Conservation (phyloP, 2,113 vertebrate genomes). For the Hystrix brachyura region DNA sequence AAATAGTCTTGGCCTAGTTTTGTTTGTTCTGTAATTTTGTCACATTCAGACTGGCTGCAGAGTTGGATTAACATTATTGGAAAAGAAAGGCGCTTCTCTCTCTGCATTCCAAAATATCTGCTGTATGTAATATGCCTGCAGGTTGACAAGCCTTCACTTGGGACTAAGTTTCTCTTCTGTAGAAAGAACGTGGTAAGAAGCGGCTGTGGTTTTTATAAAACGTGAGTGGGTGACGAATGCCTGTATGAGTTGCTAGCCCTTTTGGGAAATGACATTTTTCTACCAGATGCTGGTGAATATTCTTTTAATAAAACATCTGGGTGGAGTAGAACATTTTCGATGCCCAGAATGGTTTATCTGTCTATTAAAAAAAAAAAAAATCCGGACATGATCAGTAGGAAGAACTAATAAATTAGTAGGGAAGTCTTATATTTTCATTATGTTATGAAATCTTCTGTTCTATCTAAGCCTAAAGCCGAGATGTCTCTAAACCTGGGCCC, state of each 20-base stretch:
- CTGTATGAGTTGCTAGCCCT: background rate
- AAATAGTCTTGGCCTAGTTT: background rate
- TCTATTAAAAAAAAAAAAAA: background rate
- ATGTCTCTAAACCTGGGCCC: background rate
- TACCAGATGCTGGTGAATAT: background rate
- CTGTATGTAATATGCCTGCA: background rate
- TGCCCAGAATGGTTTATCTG: background rate
- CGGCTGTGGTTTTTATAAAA: background rate
- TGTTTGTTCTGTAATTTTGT: background rate
- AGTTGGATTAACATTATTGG: background rate
- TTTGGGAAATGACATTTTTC: background rate
- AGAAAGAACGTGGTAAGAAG: background rate
- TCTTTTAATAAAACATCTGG: background rate
- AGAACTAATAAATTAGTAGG: background rate
- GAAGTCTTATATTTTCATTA: background rate
- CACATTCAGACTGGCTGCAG: background rate
- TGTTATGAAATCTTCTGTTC: background rate
- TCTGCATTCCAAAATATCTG: background rate
- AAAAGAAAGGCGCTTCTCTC: background rate
- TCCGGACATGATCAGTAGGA: background rate
- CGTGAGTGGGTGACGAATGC: background rate
- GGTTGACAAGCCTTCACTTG: background rate
- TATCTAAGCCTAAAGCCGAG: background rate
- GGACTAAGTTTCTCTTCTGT: background rate
- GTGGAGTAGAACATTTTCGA: background rate